Evolutionary conservation across 53 echinoderm and acorn worm genomes (phyloP).

Genomic region (Paracentrotus lividus): DNA sequence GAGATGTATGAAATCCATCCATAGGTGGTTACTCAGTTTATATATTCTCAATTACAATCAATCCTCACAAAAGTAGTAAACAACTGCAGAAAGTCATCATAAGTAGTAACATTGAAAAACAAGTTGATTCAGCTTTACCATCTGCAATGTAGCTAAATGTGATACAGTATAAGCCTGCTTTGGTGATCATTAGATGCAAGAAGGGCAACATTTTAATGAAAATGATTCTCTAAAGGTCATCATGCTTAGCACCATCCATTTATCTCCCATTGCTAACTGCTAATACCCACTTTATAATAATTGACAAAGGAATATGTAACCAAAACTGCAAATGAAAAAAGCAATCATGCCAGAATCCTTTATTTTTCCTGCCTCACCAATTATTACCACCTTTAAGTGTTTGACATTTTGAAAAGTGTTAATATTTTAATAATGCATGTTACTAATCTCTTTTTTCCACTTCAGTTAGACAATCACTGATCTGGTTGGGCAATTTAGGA

Average conservation of each 20-base stretch:
- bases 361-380: background rate
- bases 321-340: background rate
- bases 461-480: background rate
- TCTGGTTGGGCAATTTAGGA: background rate
- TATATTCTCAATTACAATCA: background rate
- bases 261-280: background rate
- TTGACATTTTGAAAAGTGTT: background rate
- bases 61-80: too few species aligned
- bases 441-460: background rate
- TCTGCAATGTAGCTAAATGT: background rate
- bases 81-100: too few species aligned
- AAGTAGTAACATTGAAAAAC: background rate
- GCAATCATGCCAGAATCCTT: too few species aligned
- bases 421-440: conserved; percentile 5
- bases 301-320: background rate
- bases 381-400: background rate
- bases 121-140: background rate
- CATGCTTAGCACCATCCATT: background rate
- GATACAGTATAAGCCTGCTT: background rate
- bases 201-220: background rate
- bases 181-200: background rate
- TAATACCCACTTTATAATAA: background rate
- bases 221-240: background rate
- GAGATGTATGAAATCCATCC: background rate
- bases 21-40: background rate